A percentile compares a stretch with the other conserved stretches of the same genome.
Conservation (phyloP, 2,888 invertebrate species). For the Ophioninae sp. region DNA sequence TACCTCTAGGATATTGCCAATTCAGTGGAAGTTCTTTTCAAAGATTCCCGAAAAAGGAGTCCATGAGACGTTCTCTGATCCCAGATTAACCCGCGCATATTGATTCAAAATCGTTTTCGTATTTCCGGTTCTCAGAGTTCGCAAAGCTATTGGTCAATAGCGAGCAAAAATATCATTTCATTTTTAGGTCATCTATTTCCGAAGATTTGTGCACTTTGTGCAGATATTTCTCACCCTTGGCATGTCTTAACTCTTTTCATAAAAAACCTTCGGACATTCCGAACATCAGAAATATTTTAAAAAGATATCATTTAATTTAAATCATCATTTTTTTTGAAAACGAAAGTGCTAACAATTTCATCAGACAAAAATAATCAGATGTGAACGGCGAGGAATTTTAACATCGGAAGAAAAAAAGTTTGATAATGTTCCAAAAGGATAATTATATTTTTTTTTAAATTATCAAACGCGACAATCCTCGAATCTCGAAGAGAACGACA, state of each 20-base stretch:
- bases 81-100: conserved; percentile 50
- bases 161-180: no score
- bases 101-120: conserved; percentile 2
- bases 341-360: no score
- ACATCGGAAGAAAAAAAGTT: no score
- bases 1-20: conserved; percentile 37
- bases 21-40: conserved; percentile 1
- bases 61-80: conserved; percentile 58
- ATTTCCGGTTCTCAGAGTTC: neutral
- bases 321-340: no score
- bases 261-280: neutral
- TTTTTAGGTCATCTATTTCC: neutral
- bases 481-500: no score
- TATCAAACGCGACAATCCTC: no score
- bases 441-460: no score
- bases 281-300: neutral
- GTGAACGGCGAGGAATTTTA: no score
- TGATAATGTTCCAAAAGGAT: no score
- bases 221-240: neutral
- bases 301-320: no score
- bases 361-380: no score
- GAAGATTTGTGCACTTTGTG: neutral
- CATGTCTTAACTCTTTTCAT: neutral
- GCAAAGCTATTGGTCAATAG: neutral
- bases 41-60: neutral